Conservation (phyloP, 2,888 invertebrate genomes). For the Pheosia gnoma region DNA sequence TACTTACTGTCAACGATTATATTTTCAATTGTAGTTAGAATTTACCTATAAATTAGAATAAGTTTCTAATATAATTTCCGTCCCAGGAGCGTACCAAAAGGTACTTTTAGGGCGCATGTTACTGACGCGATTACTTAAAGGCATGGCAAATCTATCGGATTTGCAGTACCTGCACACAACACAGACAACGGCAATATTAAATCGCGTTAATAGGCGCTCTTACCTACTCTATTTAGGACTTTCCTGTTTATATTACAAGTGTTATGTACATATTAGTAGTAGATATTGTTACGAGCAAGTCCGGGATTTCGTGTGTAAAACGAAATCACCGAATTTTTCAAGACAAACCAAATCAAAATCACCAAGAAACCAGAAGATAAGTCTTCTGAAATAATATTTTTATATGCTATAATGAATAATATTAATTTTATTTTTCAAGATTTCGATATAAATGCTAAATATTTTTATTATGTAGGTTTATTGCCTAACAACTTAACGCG, state of each 20-base stretch:
- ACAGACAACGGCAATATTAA: too few species aligned
- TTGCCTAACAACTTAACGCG: not conserved
- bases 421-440: not conserved
- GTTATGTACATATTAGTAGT: conserved; percentile 78
- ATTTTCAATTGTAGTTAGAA: conserved; percentile 48
- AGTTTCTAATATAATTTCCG: conserved; percentile 38
- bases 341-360: conserved; percentile 45
- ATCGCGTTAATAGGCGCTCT: conserved; percentile 4
- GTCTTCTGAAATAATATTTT: conserved; percentile 1
- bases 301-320: conserved; percentile 30
- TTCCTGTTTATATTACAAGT: conserved; percentile 45
- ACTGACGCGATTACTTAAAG: not conserved
- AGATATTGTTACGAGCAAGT: conserved; percentile 58
- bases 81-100: conserved; percentile 30
- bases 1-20: conserved; percentile 42
- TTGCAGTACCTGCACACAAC: too few species aligned
- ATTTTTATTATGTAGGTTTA: not conserved
- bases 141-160: too few species aligned
- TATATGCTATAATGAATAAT: conserved; percentile 1
- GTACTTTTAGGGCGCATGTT: conserved; percentile 31
- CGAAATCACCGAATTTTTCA: conserved; percentile 26
- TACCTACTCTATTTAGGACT: conserved; percentile 38
- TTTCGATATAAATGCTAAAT: not conserved
- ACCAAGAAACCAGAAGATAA: conserved; percentile 13
- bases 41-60: conserved; percentile 44